Conservation (phyloP, 1,140 invertebrate species). For the Drosophila quadrilineata region DNA sequence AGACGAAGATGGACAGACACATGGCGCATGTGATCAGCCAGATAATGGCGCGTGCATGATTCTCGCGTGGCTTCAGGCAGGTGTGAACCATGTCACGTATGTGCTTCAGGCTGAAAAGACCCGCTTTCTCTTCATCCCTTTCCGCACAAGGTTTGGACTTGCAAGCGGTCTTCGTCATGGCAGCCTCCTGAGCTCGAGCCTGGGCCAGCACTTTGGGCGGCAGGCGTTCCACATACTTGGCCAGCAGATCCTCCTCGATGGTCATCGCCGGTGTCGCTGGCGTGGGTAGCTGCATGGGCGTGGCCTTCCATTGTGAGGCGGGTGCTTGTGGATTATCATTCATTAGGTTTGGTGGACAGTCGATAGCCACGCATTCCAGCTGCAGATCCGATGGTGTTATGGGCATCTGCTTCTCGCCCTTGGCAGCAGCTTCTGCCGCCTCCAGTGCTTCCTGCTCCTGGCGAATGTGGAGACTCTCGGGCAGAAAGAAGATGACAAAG, state of each 20-base stretch:
- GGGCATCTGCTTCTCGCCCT: slow-evolving; percentile 36
- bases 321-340: slow-evolving; percentile 5
- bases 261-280: slow-evolving; percentile 58
- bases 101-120: slow-evolving; percentile 83
- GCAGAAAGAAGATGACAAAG: slow-evolving; percentile 63
- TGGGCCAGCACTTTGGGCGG: slow-evolving; percentile 45
- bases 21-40: slow-evolving; percentile 84
- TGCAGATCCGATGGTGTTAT: slow-evolving; percentile 50
- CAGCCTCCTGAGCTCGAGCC: slow-evolving; percentile 2
- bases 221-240: slow-evolving; percentile 59
- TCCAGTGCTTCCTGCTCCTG: slow-evolving; percentile 33
- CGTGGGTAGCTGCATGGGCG: slow-evolving; percentile 36
- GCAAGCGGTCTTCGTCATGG: slow-evolving; percentile 2
- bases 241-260: slow-evolving; percentile 63
- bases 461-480: slow-evolving; percentile 64
- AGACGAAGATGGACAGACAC: slow-evolving; percentile 83
- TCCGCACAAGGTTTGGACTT: background rate
- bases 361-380: slow-evolving; percentile 48
- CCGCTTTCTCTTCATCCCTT: slow-evolving; percentile 56
- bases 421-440: background rate
- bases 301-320: background rate
- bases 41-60: slow-evolving; percentile 84
- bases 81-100: slow-evolving; percentile 84
- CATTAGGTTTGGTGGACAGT: slow-evolving; percentile 55
- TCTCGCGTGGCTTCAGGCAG: slow-evolving; percentile 84